These are phyloP conservation scores for Mesodorylaimus sp. DNA, from an alignment of 2,888 invertebrate genomes.

Conservation along the genomic window DNA sequence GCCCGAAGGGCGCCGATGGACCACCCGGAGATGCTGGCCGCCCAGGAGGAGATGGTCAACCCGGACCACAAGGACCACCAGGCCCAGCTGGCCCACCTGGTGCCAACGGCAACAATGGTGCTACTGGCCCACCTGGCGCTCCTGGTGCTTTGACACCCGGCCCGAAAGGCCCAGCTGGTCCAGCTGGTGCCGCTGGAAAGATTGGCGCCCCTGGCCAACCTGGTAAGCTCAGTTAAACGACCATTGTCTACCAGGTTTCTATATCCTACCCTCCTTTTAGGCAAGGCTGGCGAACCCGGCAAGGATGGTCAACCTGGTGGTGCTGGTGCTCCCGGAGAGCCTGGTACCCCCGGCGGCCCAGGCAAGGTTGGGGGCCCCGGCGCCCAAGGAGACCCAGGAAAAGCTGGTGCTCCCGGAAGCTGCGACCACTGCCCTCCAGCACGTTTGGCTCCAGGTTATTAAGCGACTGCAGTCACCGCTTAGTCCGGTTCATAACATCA, in stretches of 20 bases:
- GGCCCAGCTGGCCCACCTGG: conserved; percentile 10
- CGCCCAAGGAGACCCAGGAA: neutral
- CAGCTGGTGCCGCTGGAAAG: neutral
- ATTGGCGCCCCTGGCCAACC: neutral
- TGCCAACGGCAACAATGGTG: neutral
- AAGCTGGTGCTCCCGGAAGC: neutral
- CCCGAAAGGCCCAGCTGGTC: neutral
- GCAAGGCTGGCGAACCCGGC: neutral
- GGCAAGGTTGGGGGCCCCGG: conserved; percentile 3
- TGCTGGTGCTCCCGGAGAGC: neutral
- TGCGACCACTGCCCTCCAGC: conserved; percentile 6
- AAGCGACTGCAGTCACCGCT: no score
- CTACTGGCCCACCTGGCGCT: conserved; percentile 7
- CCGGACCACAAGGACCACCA: conserved; percentile 13
- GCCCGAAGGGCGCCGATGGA: conserved; percentile 21
- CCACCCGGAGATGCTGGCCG: conserved; percentile 13
- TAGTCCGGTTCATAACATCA: no score
- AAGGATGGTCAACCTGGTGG: conserved; percentile 5
- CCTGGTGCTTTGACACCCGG: neutral
- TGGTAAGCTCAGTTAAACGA: no score
- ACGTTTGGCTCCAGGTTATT: conserved; percentile 18
- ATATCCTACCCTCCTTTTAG: no score
- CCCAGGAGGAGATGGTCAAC: conserved; percentile 18
- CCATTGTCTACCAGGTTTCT: no score
- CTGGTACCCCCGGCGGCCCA: conserved; percentile 3